Evolutionary conservation across 1,140 invertebrate genomes (phyloP), one percentile per base, ranked within the genome.

Genomic region (Monomorium pharaonis): DNA sequence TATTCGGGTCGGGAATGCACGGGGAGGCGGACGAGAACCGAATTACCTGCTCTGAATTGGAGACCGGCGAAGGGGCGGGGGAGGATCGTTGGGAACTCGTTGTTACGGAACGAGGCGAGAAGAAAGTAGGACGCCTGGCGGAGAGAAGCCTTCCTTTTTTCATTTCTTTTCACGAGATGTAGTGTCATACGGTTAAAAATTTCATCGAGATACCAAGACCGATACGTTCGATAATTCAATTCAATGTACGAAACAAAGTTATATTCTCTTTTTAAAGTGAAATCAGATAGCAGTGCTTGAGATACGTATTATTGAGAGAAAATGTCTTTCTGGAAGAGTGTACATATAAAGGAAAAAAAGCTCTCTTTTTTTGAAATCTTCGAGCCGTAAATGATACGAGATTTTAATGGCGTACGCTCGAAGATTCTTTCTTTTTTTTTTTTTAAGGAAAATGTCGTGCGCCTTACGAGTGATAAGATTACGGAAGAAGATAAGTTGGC

Each of bases 381-480:
- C 33, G 33, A 12, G 2, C 14, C 2, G 10, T 21, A 14, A 33
- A 74, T 42, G 24, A 49, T 83, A 49, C n/a, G 51, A 86, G 18
- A 12, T 63, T 70, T 44, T 42, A 67, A 85, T 69, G 70, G 63
- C 44, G 54, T 65, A 70, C 58, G 54, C 54, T 51, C 54, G 47
- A 47, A 54, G 47, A 63, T 65, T 89, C 5, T 5, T 37, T 37
- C 5, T 37, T 37, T 37, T 37, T 37, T 37, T 37, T 37, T 21
- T 54, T 89, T 89, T 89, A 42, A 81, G 74, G 56, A 62, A 89
- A 74, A 65, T 88, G 87, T 77, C 87, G 84, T 60, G 56, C n/a
- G 72, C 70, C 77, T 58, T 84, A 80, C 16, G 42, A 60, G 49
- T 54, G 89, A 90, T 90, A 90, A 90, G 89, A 90, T 90, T 90